Conservation (phyloP, 2,113 vertebrate species). For the Neofelis nebulosa region DNA sequence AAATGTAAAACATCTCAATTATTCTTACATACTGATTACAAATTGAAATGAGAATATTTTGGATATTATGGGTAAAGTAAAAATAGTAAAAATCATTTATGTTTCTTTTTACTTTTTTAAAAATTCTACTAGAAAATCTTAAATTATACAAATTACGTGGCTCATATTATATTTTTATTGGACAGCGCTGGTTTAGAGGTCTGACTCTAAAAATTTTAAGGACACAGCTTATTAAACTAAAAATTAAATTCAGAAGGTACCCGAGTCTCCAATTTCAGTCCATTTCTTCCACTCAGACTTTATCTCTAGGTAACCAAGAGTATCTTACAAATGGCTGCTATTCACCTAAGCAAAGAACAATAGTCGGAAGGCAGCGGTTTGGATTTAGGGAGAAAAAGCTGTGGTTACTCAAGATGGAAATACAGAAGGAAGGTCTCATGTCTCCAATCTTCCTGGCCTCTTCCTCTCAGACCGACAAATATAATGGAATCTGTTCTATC, state of each 20-base stretch:
- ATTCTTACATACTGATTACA: background rate
- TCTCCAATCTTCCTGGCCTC: background rate
- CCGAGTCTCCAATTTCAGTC: background rate
- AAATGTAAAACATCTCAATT: background rate
- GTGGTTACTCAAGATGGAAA: background rate
- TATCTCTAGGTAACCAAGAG: background rate
- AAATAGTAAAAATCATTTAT: background rate
- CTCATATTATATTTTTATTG: background rate
- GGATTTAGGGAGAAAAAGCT: background rate
- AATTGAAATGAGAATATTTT: background rate
- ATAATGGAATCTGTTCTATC: background rate
- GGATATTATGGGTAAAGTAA: background rate
- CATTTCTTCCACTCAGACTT: background rate
- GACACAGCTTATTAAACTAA: background rate
- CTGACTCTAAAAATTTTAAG: background rate
- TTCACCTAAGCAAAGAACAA: background rate
- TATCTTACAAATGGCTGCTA: background rate
- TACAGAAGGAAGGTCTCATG: background rate
- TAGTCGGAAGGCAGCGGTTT: background rate
- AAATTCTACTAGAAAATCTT: background rate
- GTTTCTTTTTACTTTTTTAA: background rate
- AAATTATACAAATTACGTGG: background rate
- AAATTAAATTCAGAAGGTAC: background rate
- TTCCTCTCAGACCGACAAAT: background rate
- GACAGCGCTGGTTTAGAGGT: background rate